A percentile compares a stretch with the other conserved stretches of the same genome.
Conservation (phyloP, 2,113 vertebrate genomes). For the Capreolus pygargus region DNA sequence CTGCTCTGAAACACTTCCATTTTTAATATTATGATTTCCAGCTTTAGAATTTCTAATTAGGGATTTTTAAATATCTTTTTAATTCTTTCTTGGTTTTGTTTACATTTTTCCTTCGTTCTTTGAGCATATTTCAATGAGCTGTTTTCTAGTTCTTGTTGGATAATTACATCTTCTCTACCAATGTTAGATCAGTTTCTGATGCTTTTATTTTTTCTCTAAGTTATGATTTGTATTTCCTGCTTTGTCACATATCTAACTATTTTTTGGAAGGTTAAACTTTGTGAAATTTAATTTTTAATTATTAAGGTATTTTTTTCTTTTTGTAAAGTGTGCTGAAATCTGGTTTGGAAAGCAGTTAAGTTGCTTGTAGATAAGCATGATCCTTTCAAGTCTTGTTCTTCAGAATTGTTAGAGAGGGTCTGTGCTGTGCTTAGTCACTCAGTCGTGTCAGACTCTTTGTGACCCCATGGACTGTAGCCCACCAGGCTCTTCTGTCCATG, state of each 20-base stretch:
- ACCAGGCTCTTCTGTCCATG: background rate
- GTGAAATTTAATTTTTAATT: background rate
- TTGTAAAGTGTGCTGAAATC: background rate
- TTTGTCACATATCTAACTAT: background rate
- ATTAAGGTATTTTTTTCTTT: background rate
- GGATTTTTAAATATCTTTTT: background rate
- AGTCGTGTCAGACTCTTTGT: background rate
- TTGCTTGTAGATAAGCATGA: background rate
- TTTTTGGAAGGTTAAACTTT: background rate
- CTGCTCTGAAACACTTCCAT: background rate
- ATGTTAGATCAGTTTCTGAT: background rate
- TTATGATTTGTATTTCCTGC: background rate
- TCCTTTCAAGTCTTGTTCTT: background rate
- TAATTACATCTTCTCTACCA: background rate
- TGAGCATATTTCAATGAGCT: background rate
- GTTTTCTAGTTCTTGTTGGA: background rate
- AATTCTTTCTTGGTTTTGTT: background rate
- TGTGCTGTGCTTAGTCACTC: background rate
- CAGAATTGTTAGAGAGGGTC: background rate
- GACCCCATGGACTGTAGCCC: background rate
- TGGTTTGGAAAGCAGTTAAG: background rate
- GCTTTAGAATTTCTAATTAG: background rate
- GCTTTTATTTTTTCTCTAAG: background rate
- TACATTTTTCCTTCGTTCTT: background rate
- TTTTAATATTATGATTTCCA: background rate